Base-by-base conservation (phyloP, 2,888 invertebrate genomes). In the Lysandra coridon region DNA sequence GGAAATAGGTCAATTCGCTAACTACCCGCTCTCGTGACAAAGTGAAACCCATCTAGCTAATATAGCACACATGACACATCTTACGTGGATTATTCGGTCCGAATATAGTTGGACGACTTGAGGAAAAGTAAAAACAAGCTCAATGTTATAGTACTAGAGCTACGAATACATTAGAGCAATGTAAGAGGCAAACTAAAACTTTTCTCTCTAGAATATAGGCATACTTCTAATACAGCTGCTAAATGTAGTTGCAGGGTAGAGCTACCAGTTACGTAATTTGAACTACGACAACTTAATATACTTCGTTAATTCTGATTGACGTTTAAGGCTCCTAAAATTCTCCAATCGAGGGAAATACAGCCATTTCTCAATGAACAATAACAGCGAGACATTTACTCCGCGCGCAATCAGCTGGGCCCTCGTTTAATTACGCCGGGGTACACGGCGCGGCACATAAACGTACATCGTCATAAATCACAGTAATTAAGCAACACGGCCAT, bases 401-500 rank as follows among this genome's bases (percentile, higher is more conserved):
- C 30, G 14, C 69, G 69, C 69, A 69, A 69, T 69, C 69, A 33
- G 69, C 33, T 14, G 69, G 33, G 33, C 33, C 33, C 69, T 37
- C 5, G 69, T 69, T 37, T 69, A 69, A 69, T 69, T 69, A 23
- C 69, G 33, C 12, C 5, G 33, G 33, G 5, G 69, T 33, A 12
- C 62, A 62, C 62, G 62, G 23, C 74, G 44, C 76, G 53, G 76
- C 76, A 75, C 53, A 33, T 33, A 60, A 74, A 78, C 78, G 60
- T 69, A 78, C 78, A 79, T 78, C 79, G 79, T 49, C 62, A 76
- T 76, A 76, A 76, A 76, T 76, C 57, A 76, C 40, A n/a, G 73
- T 74, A 80, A 80, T 80, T 78, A 74, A 78, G 78, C 74, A 62
- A 78, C 73, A 81, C 69, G 78, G 83, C 64, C 83, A 81, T 80